A percentile compares a stretch with the other conserved stretches of the same genome.
phyloP scores from a whole-genome alignment of 2,113 vertebrate species.

The Leptobrachium ailaonicum region DNA sequence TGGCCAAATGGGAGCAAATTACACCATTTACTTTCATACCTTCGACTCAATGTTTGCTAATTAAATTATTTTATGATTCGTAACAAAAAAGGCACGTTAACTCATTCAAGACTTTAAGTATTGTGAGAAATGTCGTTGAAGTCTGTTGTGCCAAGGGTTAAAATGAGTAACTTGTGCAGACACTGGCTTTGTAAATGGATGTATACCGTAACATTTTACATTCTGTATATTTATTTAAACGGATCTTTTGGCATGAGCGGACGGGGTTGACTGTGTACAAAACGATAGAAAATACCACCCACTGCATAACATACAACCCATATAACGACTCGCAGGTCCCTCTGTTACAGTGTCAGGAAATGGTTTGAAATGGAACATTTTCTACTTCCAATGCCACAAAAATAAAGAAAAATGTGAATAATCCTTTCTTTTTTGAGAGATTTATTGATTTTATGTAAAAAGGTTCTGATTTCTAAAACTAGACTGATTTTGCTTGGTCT shows the following conservation, averaged over 20 bases:
- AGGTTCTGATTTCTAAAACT: too few relatives aligned
- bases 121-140: too few relatives aligned
- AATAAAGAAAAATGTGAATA: slow-evolving; percentile 37
- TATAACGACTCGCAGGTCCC: too few relatives aligned
- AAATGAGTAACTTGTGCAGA: background rate
- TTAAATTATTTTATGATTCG: too few relatives aligned
- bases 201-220: background rate
- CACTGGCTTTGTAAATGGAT: background rate
- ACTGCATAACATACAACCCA: background rate
- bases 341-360: background rate
- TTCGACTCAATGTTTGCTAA: too few relatives aligned
- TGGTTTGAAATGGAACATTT: slow-evolving; percentile 14
- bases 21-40: too few relatives aligned
- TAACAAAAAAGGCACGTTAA: too few relatives aligned
- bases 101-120: too few relatives aligned
- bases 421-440: slow-evolving; percentile 25
- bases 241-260: background rate
- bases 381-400: slow-evolving; percentile 18
- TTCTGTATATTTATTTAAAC: slow-evolving; percentile 6
- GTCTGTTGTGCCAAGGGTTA: too few relatives aligned
- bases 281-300: background rate
- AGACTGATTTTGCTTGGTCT: too few relatives aligned
- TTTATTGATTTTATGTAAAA: background rate
- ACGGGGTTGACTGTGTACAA: background rate
- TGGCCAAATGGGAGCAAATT: too few relatives aligned